phyloP scores from a whole-genome alignment of 1,140 invertebrate genomes.

The Bombyx mori region DNA sequence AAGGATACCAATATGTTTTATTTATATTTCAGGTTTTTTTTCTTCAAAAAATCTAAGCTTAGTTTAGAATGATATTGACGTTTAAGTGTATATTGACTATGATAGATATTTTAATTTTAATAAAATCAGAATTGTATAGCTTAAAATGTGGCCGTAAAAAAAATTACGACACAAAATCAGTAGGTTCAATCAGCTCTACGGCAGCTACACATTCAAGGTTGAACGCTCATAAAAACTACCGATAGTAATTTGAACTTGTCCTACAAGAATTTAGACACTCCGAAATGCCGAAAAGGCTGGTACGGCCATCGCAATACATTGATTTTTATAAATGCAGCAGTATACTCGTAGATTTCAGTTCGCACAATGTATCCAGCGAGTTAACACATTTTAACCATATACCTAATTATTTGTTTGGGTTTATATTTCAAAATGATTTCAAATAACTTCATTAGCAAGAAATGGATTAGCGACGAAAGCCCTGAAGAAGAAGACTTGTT shows the following conservation, averaged over 20 bases:
- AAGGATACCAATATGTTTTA: too few species aligned
- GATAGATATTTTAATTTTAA: too few species aligned
- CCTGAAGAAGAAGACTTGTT: constrained; percentile 49
- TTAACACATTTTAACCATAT: constrained; percentile 21
- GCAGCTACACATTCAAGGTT: constrained; percentile 26
- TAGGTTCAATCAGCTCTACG: too few species aligned
- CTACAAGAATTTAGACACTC: constrained; percentile 38
- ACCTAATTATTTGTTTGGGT: constrained; percentile 14
- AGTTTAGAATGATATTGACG: too few species aligned
- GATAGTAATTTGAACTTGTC: constrained; percentile 42
- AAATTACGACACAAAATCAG: too few species aligned
- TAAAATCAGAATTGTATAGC: too few species aligned
- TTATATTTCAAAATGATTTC: constrained; percentile 31
- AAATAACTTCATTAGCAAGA: constrained; percentile 39
- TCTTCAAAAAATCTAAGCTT: too few species aligned
- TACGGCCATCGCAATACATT: constrained; percentile 51
- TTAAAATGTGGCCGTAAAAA: too few species aligned
- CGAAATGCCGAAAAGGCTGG: constrained; percentile 20
- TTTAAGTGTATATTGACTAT: too few species aligned
- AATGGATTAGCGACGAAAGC: constrained; percentile 58
- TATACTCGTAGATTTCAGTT: constrained; percentile 31
- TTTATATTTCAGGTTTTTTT: too few species aligned
- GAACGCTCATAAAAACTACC: constrained; percentile 45
- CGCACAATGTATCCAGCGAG: constrained; percentile 35
- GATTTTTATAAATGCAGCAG: constrained; percentile 40